Percentiles rank a stretch among this genome's conserved stretches.
These are phyloP conservation scores for Sebastes vulpes DNA, from an alignment of 2,797 vertebrate species.

Conservation along the genomic window DNA sequence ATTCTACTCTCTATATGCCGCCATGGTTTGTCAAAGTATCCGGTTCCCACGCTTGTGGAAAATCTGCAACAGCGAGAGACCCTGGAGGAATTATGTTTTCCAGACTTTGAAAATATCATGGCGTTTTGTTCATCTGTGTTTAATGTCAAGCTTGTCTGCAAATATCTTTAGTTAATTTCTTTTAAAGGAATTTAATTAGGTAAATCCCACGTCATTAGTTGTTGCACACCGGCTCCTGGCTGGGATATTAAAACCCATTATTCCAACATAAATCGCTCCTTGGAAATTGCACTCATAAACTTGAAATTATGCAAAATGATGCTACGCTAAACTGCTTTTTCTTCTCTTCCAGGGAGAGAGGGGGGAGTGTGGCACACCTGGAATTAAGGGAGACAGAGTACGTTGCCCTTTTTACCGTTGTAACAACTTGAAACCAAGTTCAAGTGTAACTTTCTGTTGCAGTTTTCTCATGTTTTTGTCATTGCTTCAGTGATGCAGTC, in stretches of 20 bases:
- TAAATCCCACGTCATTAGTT: background rate
- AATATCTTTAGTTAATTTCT: background rate
- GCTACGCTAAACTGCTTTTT: background rate
- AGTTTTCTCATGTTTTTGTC: background rate
- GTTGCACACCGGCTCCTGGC: background rate
- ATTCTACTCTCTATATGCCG: background rate
- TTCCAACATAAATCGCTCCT: background rate
- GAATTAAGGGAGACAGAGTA: slow-evolving; percentile 92
- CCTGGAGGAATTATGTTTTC: slow-evolving; percentile 15
- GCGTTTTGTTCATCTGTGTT: slow-evolving; percentile 2
- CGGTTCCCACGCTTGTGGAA: slow-evolving; percentile 4
- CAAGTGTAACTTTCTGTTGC: background rate
- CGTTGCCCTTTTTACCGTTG: slow-evolving; percentile 18
- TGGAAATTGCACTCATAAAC: background rate
- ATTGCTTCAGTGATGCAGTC: background rate
- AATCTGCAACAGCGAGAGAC: background rate
- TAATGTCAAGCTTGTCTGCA: slow-evolving; percentile 14
- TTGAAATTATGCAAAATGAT: background rate
- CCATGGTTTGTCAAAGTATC: background rate
- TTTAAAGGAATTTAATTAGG: background rate
- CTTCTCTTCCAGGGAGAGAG: slow-evolving; percentile 87
- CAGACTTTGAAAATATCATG: slow-evolving; percentile 7
- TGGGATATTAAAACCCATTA: slow-evolving; percentile 5
- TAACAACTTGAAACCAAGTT: background rate
- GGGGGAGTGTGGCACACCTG: slow-evolving; percentile 93